These are phyloP conservation scores for Megalurothrips usitatus DNA, from an alignment of 2,888 invertebrate species.

Conservation along the genomic window DNA sequence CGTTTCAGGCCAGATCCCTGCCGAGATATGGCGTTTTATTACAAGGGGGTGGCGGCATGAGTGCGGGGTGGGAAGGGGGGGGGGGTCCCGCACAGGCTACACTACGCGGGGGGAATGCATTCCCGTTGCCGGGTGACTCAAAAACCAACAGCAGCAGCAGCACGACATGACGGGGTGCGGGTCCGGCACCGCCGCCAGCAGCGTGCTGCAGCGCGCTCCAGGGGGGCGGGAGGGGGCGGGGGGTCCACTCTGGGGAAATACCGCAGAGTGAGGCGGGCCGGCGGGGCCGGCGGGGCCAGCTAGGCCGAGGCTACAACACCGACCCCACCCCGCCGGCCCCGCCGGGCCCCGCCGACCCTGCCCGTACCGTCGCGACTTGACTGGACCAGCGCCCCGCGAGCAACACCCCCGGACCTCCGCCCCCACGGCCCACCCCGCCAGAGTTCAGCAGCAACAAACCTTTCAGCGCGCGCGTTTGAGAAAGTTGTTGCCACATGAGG, in stretches of 20 bases:
- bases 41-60: background rate
- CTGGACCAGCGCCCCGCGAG: background rate
- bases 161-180: background rate
- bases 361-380: background rate
- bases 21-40: conserved; percentile 13
- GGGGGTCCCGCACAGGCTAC: background rate
- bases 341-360: background rate
- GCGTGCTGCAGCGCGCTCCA: background rate
- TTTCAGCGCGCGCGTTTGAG: too few relatives aligned
- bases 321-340: background rate
- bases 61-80: background rate
- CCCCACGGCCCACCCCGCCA: background rate
- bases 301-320: background rate
- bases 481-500: too few relatives aligned
- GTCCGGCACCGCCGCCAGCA: background rate
- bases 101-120: background rate
- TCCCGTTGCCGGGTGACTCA: background rate
- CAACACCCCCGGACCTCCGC: background rate
- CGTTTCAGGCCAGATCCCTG: conserved; percentile 13
- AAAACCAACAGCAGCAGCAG: background rate
- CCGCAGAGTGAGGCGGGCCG: conserved; percentile 5
- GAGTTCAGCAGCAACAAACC: too few relatives aligned
- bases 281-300: background rate
- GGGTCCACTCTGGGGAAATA: conserved; percentile 9
- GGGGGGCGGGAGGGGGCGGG: background rate